These are phyloP conservation scores for Pygoscelis adeliae DNA, from an alignment of 2,113 vertebrate species.

Conservation along the genomic window DNA sequence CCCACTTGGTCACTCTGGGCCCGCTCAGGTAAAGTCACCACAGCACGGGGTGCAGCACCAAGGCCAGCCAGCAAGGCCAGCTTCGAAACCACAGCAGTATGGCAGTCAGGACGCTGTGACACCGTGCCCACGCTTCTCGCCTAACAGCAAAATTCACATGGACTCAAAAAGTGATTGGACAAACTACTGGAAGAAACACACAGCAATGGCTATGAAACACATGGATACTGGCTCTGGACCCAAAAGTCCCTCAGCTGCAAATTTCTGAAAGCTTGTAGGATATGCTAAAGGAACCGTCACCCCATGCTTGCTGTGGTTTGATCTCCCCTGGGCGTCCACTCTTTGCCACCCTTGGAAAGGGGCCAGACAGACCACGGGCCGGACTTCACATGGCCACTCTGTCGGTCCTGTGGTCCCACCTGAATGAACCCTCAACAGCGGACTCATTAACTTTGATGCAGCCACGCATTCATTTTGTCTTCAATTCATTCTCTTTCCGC, in stretches of 20 bases:
- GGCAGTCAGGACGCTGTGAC: not conserved
- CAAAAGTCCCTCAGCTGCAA: not conserved
- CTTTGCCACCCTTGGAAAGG: not conserved
- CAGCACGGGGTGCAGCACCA: rapidly evolving
- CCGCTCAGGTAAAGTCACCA: not conserved
- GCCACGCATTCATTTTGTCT: not conserved
- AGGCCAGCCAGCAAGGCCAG: not conserved
- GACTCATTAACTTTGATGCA: not conserved
- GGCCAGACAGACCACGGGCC: not conserved
- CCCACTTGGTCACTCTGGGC: too few relatives aligned
- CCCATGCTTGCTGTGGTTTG: not conserved
- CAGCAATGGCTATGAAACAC: not conserved
- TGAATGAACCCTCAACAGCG: not conserved
- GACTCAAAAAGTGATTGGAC: not conserved
- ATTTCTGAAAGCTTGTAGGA: not conserved
- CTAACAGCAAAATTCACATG: not conserved
- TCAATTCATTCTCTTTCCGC: not conserved
- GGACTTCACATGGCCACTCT: not conserved
- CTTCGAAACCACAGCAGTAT: not conserved
- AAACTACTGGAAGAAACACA: not conserved
- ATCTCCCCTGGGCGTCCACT: not conserved
- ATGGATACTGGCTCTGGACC: not conserved
- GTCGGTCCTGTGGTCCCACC: rapidly evolving
- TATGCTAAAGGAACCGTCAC: not conserved
- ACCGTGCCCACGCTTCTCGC: rapidly evolving